Evolutionary conservation across 2,888 invertebrate species (phyloP).

Genomic region (Ennomos fuscantarius): DNA sequence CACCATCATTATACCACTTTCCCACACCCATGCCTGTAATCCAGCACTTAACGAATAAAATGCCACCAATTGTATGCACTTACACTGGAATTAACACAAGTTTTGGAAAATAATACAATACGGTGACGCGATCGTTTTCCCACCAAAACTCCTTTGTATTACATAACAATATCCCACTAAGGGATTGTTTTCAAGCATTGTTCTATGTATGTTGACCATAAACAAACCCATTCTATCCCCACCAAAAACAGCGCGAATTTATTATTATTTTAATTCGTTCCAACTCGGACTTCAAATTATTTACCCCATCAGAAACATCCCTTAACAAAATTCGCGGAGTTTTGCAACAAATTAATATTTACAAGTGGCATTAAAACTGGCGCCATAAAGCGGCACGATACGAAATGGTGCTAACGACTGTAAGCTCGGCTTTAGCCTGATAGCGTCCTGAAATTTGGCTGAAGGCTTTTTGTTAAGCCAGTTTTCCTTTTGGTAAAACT

Average conservation of each 20-base stretch:
- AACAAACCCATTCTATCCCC: constrained; percentile 6
- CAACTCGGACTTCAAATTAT: constrained; percentile 33
- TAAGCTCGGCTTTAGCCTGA: constrained; percentile 23
- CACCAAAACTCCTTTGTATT: no score
- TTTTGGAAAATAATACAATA: no score
- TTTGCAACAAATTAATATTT: constrained; percentile 50
- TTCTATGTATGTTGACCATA: not conserved
- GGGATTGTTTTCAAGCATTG: no score
- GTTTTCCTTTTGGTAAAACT: constrained; percentile 4
- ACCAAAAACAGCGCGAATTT: constrained; percentile 23
- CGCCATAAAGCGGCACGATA: constrained; percentile 38
- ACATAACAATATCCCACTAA: no score
- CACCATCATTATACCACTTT: no score
- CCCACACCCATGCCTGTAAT: no score
- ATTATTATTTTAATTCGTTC: constrained; percentile 41
- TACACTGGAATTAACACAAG: no score
- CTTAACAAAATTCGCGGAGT: constrained; percentile 41
- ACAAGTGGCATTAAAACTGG: constrained; percentile 46
- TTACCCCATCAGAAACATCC: constrained; percentile 40
- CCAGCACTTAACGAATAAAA: no score
- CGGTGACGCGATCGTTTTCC: no score
- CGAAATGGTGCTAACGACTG: constrained; percentile 47
- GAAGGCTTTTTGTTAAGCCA: constrained; percentile 1
- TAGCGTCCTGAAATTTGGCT: constrained; percentile 21
- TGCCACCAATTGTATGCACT: no score